phyloP scores from a whole-genome alignment of 2,888 invertebrate genomes.

The Cataglyphis rosenhaueri region DNA sequence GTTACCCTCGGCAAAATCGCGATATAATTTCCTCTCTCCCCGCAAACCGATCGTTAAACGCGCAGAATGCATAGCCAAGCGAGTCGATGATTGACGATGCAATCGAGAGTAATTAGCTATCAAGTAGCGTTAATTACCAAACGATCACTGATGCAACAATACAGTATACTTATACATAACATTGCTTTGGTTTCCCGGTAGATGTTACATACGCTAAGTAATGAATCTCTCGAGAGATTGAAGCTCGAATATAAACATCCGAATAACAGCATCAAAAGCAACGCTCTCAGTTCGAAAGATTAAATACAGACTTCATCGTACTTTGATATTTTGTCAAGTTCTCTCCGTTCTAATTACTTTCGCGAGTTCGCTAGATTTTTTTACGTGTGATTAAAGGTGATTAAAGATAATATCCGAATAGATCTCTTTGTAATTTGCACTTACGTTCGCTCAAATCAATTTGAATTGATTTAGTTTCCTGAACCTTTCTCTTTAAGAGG shows the following conservation, averaged over 20 bases:
- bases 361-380: background rate
- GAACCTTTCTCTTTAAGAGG: background rate
- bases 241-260: background rate
- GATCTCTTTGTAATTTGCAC: background rate
- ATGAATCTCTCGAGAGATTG: conserved; percentile 19
- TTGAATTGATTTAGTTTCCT: conserved; percentile 15
- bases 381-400: background rate
- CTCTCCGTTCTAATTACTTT: background rate
- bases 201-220: background rate
- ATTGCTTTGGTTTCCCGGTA: conserved; percentile 16
- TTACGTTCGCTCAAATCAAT: background rate
- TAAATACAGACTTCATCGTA: background rate
- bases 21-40: conserved; percentile 12
- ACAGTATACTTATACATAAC: conserved; percentile 11
- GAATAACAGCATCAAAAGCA: background rate
- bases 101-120: conserved; percentile 45
- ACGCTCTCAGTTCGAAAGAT: background rate
- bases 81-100: conserved; percentile 50
- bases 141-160: conserved; percentile 31
- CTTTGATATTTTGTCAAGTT: background rate
- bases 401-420: background rate
- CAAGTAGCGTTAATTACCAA: conserved; percentile 50
- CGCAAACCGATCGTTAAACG: conserved; percentile 31
- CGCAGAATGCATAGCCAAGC: conserved; percentile 23
- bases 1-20: conserved; percentile 41